phyloP scores from a whole-genome alignment of 2,888 invertebrate genomes.

The Beris chalybata region DNA sequence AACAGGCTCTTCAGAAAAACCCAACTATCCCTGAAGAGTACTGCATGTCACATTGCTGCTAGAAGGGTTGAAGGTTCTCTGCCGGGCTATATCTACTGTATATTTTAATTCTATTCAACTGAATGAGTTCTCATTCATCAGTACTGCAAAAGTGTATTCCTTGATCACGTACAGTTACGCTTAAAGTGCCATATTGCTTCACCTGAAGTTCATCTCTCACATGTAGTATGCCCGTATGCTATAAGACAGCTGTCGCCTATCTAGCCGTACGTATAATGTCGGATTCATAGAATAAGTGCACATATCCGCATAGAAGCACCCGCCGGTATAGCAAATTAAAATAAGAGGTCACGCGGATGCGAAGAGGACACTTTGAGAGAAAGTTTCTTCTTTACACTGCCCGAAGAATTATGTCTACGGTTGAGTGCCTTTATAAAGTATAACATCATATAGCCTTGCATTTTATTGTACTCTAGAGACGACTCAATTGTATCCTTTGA shows the following conservation, averaged over 20 bases:
- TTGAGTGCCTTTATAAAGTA: slow-evolving; percentile 7
- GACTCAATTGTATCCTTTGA: no score
- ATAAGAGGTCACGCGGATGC: slow-evolving; percentile 9
- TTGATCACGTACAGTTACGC: slow-evolving; percentile 28
- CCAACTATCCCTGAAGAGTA: no score
- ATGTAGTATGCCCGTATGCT: slow-evolving; percentile 5
- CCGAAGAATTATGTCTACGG: slow-evolving; percentile 20
- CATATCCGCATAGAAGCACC: slow-evolving; percentile 18
- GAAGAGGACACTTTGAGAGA: slow-evolving; percentile 10
- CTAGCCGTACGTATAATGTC: background rate
- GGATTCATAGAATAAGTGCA: background rate
- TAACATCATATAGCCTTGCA: no score
- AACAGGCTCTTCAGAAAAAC: no score
- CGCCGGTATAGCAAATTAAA: slow-evolving; percentile 1
- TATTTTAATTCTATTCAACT: background rate
- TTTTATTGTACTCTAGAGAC: no score
- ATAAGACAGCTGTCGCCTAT: background rate
- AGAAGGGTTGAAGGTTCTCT: no score
- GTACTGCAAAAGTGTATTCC: slow-evolving; percentile 16
- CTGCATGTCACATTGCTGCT: no score
- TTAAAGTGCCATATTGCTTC: slow-evolving; percentile 18
- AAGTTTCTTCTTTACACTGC: slow-evolving; percentile 1
- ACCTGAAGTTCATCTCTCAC: slow-evolving; percentile 13
- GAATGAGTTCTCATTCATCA: slow-evolving; percentile 1
- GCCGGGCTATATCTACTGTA: no score